These are phyloP conservation scores for Dendrocincla tyrannina DNA, from an alignment of 2,797 vertebrate species.

Conservation along the genomic window DNA sequence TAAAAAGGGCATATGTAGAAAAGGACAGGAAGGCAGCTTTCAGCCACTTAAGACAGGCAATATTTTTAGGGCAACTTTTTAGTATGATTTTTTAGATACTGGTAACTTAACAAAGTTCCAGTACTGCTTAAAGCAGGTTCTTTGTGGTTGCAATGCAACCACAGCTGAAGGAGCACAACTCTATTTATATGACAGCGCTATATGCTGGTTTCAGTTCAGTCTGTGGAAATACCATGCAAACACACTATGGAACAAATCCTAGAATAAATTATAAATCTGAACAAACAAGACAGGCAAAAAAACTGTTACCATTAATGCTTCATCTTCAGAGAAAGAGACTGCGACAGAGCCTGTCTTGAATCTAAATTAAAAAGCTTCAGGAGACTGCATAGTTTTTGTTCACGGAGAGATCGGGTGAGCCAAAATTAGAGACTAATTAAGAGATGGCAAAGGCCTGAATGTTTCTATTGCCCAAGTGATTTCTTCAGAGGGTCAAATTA, in stretches of 20 bases:
- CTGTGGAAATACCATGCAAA: background rate
- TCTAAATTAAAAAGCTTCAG: slow-evolving; percentile 5
- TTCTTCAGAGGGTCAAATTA: background rate
- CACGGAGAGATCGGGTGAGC: background rate
- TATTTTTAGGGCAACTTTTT: background rate
- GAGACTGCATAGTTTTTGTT: background rate
- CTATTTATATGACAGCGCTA: background rate
- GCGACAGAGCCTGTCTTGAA: background rate
- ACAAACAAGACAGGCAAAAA: background rate
- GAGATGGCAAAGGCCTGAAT: slow-evolving; percentile 1
- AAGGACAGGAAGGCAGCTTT: background rate
- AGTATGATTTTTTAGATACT: background rate
- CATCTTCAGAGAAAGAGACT: background rate
- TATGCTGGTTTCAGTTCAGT: background rate
- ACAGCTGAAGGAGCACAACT: background rate
- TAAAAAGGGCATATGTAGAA: background rate
- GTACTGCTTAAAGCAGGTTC: background rate
- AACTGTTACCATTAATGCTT: background rate
- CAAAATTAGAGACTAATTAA: slow-evolving; percentile 28
- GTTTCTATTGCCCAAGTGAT: background rate
- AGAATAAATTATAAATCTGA: background rate
- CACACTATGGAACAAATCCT: background rate
- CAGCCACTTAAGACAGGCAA: background rate
- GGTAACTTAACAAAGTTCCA: background rate
- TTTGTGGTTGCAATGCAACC: background rate